phyloP scores from a whole-genome alignment of 2,797 vertebrate genomes.

The Bradypodion pumilum region DNA sequence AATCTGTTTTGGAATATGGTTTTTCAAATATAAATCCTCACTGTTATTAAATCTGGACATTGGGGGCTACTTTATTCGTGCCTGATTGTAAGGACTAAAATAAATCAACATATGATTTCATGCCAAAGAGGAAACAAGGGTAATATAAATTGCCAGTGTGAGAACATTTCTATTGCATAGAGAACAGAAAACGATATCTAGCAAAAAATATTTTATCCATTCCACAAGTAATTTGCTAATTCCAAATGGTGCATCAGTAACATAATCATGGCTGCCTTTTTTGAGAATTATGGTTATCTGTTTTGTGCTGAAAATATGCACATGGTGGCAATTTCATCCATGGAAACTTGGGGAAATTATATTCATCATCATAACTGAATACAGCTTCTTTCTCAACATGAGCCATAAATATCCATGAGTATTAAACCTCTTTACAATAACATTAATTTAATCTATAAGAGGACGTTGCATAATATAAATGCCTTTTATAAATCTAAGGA shows the following conservation, averaged over 20 bases:
- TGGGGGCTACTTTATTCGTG: conserved; percentile 40
- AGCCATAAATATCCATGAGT: conserved; percentile 75
- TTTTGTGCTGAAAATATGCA: conserved; percentile 72
- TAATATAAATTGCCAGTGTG: conserved; percentile 36
- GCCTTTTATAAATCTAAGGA: conserved; percentile 75
- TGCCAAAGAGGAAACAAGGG: conserved; percentile 7
- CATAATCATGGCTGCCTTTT: conserved; percentile 58
- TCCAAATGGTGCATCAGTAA: conserved; percentile 59
- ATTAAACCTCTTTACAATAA: conserved; percentile 79
- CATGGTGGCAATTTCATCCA: conserved; percentile 68
- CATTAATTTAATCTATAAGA: conserved; percentile 80
- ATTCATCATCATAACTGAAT: conserved; percentile 76
- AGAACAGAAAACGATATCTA: conserved; percentile 53
- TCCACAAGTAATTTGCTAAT: conserved; percentile 57
- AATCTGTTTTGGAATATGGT: conserved; percentile 29
- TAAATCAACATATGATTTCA: conserved; percentile 26
- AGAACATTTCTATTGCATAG: rapidly evolving
- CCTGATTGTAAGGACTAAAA: not conserved
- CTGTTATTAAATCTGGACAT: conserved; percentile 27
- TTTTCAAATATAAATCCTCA: conserved; percentile 40
- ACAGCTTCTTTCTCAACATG: conserved; percentile 73
- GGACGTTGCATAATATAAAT: conserved; percentile 72
- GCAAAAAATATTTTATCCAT: conserved; percentile 45
- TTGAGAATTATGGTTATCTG: conserved; percentile 69
- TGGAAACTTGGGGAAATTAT: conserved; percentile 71